A percentile compares a stretch with the other conserved stretches of the same genome.
phyloP scores from a whole-genome alignment of 1,140 invertebrate species.

The Penaeus chinensis region DNA sequence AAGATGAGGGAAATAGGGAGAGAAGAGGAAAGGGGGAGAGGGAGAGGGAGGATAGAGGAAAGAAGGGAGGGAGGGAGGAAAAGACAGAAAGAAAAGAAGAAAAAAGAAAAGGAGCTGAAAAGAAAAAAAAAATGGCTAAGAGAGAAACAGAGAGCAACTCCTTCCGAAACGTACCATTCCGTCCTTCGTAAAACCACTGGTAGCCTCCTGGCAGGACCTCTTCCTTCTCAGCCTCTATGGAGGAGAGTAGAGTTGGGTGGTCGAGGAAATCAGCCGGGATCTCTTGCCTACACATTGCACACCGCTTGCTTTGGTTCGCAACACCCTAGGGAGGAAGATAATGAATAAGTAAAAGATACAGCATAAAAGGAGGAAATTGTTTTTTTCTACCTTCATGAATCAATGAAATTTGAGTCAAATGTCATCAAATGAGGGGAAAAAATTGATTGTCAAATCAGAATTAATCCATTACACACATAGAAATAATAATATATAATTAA shows the following conservation, averaged over 20 bases:
- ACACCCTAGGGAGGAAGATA: slow-evolving; percentile 44
- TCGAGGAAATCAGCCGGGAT: slow-evolving; percentile 87
- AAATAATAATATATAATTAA: too few species aligned
- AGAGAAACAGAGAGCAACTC: not conserved
- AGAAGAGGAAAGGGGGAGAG: too few species aligned
- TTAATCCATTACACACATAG: too few species aligned
- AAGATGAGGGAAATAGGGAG: too few species aligned
- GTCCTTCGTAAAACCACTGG: slow-evolving; percentile 96
- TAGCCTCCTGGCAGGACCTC: slow-evolving; percentile 78
- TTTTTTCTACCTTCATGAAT: too few species aligned
- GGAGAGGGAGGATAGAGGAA: too few species aligned
- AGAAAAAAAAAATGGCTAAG: not conserved
- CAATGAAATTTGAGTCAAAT: too few species aligned
- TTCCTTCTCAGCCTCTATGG: slow-evolving; percentile 68
- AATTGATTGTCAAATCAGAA: too few species aligned
- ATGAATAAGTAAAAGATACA: not conserved
- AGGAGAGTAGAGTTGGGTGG: slow-evolving; percentile 81
- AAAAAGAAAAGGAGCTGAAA: not conserved
- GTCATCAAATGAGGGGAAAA: too few species aligned
- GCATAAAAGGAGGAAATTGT: not conserved
- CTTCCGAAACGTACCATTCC: slow-evolving; percentile 78
- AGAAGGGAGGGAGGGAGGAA: too few species aligned
- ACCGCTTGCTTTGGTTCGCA: slow-evolving; percentile 67
- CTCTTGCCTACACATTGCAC: slow-evolving; percentile 86
- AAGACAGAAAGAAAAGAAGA: too few species aligned